These are phyloP conservation scores for Zosterops japonicus DNA, from an alignment of 2,113 vertebrate genomes.

Conservation along the genomic window DNA sequence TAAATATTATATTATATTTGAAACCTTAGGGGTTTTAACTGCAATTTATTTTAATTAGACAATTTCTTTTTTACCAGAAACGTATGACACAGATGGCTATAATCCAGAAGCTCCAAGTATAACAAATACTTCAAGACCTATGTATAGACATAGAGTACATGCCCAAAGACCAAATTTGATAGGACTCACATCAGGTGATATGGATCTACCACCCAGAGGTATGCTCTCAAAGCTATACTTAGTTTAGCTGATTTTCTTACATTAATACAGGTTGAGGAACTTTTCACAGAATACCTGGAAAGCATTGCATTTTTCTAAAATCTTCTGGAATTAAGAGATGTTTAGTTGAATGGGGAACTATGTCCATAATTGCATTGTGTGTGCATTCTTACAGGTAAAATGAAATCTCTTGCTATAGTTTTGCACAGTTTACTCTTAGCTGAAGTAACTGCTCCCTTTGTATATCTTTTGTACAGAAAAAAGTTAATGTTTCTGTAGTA, in stretches of 20 bases:
- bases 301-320: background rate
- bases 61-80: conserved; percentile 80
- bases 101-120: conserved; percentile 98
- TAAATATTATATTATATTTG: background rate
- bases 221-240: conserved; percentile 21
- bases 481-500: background rate
- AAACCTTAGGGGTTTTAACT: conserved; percentile 62
- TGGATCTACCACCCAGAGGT: conserved; percentile 93
- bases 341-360: background rate
- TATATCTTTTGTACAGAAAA: background rate
- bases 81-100: conserved; percentile 92
- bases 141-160: conserved; percentile 93
- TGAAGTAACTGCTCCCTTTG: background rate
- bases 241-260: background rate
- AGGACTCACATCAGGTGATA: conserved; percentile 92
- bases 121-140: conserved; percentile 88
- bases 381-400: background rate
- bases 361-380: background rate
- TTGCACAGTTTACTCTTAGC: background rate
- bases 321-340: background rate
- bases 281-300: background rate
- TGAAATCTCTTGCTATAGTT: background rate
- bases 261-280: background rate
- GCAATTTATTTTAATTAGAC: conserved; percentile 75
- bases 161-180: conserved; percentile 96